A percentile compares a stretch with the other conserved stretches of the same genome.
phyloP scores from a whole-genome alignment of 2,113 vertebrate genomes.

The Limnothrissa miodon region DNA sequence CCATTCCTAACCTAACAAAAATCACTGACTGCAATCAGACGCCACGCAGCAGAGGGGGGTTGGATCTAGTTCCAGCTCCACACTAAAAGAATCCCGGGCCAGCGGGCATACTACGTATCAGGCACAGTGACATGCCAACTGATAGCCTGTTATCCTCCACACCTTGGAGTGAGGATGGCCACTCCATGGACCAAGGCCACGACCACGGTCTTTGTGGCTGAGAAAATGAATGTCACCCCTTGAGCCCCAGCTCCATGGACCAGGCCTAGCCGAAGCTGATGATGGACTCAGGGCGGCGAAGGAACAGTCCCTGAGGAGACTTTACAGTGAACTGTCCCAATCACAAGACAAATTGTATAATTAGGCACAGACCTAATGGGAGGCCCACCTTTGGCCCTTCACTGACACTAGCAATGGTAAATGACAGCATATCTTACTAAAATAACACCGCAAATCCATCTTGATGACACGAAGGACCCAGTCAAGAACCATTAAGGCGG shows the following conservation, averaged over 20 bases:
- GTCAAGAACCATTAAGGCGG: slow-evolving; percentile 14
- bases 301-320: slow-evolving; percentile 68
- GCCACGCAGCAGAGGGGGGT: not conserved
- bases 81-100: not conserved
- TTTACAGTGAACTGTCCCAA: slow-evolving; percentile 65
- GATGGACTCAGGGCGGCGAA: slow-evolving; percentile 68
- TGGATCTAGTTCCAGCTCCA: not conserved
- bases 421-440: slow-evolving; percentile 68
- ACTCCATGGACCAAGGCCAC: slow-evolving; percentile 1
- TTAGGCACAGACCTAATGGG: slow-evolving; percentile 71
- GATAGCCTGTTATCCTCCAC: not conserved
- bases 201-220: slow-evolving; percentile 23
- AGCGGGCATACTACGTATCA: not conserved
- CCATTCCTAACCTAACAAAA: not conserved
- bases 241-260: slow-evolving; percentile 25
- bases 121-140: not conserved
- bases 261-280: slow-evolving; percentile 57
- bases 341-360: slow-evolving; percentile 80
- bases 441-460: slow-evolving; percentile 69
- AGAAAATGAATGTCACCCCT: slow-evolving; percentile 25
- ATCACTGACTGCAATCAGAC: not conserved
- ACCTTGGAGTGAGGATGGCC: not conserved
- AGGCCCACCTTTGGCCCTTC: slow-evolving; percentile 66
- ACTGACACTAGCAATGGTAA: slow-evolving; percentile 69
- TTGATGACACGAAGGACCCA: slow-evolving; percentile 56